These are phyloP conservation scores for Prochilodus magdalenae DNA, from an alignment of 2,113 vertebrate species.

Conservation along the genomic window DNA sequence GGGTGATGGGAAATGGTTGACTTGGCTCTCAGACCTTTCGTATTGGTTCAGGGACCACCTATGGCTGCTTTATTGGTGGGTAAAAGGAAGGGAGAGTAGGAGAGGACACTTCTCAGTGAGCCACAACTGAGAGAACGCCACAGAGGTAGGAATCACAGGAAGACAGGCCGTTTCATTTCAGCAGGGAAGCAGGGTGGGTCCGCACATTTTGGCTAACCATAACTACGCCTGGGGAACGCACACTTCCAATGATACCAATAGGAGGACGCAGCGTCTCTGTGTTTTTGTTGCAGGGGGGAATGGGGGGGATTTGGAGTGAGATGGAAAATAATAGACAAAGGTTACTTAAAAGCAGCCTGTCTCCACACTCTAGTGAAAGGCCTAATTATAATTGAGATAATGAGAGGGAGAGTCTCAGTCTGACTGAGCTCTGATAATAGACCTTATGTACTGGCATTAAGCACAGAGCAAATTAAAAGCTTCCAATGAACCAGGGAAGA, in stretches of 20 bases:
- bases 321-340: constrained; percentile 80
- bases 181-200: constrained; percentile 73
- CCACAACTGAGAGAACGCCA: constrained; percentile 67
- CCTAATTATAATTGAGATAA: constrained; percentile 64
- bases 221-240: constrained; percentile 73
- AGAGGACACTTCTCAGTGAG: constrained; percentile 40
- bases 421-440: constrained; percentile 39
- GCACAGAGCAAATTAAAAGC: constrained; percentile 39
- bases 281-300: constrained; percentile 48
- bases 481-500: constrained; percentile 8
- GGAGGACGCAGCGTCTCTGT: constrained; percentile 65
- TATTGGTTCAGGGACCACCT: constrained; percentile 76
- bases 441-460: constrained; percentile 30
- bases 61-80: constrained; percentile 62
- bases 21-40: constrained; percentile 76
- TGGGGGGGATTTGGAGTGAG: constrained; percentile 54
- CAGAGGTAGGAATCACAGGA: constrained; percentile 68
- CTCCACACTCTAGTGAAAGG: constrained; percentile 57
- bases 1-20: constrained; percentile 71
- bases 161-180: constrained; percentile 72
- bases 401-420: constrained; percentile 54
- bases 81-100: constrained; percentile 34
- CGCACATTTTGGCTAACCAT: constrained; percentile 75
- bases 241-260: constrained; percentile 77
- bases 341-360: constrained; percentile 70